Conservation (phyloP, 1,140 invertebrate species). For the Octopus sinensis region DNA sequence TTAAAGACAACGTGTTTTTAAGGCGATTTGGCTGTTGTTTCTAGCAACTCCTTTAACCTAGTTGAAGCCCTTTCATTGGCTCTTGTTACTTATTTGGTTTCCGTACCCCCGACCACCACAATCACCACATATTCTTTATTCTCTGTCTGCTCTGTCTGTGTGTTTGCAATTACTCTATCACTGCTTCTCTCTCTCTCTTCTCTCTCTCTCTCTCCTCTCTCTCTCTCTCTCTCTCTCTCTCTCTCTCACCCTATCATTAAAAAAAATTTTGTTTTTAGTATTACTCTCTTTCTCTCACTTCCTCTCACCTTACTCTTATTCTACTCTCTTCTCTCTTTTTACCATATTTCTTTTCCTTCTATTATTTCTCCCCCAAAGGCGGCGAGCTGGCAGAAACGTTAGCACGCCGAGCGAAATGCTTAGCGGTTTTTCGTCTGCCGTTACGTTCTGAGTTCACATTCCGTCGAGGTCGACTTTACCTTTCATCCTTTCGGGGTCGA, state of each 20-base stretch:
- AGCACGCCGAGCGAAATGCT: not conserved
- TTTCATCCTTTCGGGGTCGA: not conserved
- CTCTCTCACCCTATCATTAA: not conserved
- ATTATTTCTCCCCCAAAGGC: not conserved
- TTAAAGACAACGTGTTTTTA: not conserved
- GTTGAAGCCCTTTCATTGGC: not conserved
- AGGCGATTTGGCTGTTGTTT: not conserved
- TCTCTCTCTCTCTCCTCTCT: not conserved
- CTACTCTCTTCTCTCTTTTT: not conserved
- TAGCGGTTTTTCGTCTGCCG: not conserved
- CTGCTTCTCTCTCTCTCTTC: not conserved
- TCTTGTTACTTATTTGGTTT: not conserved
- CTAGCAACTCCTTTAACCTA: not conserved
- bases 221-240: not conserved
- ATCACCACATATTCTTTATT: not conserved
- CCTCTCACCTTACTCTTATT: not conserved
- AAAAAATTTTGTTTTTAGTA: no score
- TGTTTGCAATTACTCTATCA: not conserved
- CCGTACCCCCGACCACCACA: no score
- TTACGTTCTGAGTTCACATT: not conserved
- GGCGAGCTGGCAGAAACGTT: conserved; percentile 15
- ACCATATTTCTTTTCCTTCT: conserved; percentile 11
- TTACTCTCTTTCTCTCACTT: not conserved
- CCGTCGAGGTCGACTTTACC: conserved; percentile 12
- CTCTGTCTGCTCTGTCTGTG: not conserved